Conservation (phyloP, 1,140 invertebrate genomes). For the Metaphire vulgaris region DNA sequence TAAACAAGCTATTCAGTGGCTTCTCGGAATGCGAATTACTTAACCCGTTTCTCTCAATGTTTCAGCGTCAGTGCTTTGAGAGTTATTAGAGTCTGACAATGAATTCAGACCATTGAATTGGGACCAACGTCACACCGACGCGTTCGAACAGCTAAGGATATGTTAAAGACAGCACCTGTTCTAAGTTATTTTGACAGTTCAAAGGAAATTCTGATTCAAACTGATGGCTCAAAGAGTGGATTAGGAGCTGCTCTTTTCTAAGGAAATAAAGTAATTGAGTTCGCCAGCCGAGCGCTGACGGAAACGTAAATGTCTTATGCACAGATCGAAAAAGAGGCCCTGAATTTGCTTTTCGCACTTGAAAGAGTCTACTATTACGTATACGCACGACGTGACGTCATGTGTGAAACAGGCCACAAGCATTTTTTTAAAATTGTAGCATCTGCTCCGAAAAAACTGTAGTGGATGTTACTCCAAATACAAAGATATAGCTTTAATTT, state of each 20-base stretch:
- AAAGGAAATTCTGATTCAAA: conserved; percentile 33
- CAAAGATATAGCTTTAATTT: conserved; percentile 51
- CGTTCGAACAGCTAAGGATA: conserved; percentile 31
- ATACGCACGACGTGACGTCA: conserved; percentile 37
- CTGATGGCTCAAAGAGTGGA: conserved; percentile 38
- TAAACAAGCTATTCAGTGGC: conserved; percentile 29
- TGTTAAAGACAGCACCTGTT: conserved; percentile 31
- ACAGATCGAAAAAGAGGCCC: conserved; percentile 54
- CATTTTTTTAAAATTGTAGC: conserved; percentile 49
- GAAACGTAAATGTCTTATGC: conserved; percentile 51
- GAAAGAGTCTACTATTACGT: conserved; percentile 49
- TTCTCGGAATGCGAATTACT: conserved; percentile 36
- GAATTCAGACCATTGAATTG: conserved; percentile 16
- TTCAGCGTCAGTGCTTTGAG: conserved; percentile 17
- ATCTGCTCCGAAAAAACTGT: conserved; percentile 46
- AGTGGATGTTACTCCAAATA: conserved; percentile 51
- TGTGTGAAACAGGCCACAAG: conserved; percentile 43
- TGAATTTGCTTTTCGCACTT: conserved; percentile 53
- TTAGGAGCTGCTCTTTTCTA: conserved; percentile 52
- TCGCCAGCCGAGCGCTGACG: conserved; percentile 50
- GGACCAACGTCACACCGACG: conserved; percentile 18
- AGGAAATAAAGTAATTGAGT: conserved; percentile 50
- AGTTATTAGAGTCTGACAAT: conserved; percentile 12
- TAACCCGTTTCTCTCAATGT: conserved; percentile 32
- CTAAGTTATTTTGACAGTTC: conserved; percentile 35